phyloP scores from a whole-genome alignment of 2,797 vertebrate species.

The Dallia pectoralis region DNA sequence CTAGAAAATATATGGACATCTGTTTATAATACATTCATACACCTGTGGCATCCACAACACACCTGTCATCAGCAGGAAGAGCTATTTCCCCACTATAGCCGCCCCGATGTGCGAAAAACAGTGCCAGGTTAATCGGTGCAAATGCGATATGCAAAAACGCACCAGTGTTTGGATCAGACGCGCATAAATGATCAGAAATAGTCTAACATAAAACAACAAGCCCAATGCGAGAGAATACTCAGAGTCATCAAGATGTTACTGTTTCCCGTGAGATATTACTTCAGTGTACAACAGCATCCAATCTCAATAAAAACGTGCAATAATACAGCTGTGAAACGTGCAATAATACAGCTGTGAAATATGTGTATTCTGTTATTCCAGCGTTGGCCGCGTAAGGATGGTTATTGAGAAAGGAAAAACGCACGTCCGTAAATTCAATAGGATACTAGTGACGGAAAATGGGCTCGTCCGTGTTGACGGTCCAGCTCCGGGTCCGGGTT shows the following conservation, averaged over 20 bases:
- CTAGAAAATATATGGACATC: not conserved
- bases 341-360: not conserved
- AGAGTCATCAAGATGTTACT: constrained; percentile 25
- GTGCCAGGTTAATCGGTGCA: constrained; percentile 45
- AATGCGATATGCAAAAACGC: constrained; percentile 19
- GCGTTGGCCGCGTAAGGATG: not conserved
- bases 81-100: constrained; percentile 36
- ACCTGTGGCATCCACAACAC: constrained; percentile 50
- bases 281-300: not conserved
- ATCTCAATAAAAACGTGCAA: not conserved
- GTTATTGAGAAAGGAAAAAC: not conserved
- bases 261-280: not conserved
- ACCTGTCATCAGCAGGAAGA: constrained; percentile 21
- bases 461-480: constrained; percentile 9
- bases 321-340: not conserved
- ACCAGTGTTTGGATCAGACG: constrained; percentile 31
- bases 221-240: constrained; percentile 20
- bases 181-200: constrained; percentile 13
- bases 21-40: constrained; percentile 21
- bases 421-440: not conserved
- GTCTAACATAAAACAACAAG: constrained; percentile 11
- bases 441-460: not conserved
- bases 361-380: not conserved
- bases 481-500: not conserved
- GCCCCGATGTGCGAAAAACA: constrained; percentile 27